These are phyloP conservation scores for Leptinotarsa tumamoca DNA, from an alignment of 2,888 invertebrate species.

Conservation along the genomic window DNA sequence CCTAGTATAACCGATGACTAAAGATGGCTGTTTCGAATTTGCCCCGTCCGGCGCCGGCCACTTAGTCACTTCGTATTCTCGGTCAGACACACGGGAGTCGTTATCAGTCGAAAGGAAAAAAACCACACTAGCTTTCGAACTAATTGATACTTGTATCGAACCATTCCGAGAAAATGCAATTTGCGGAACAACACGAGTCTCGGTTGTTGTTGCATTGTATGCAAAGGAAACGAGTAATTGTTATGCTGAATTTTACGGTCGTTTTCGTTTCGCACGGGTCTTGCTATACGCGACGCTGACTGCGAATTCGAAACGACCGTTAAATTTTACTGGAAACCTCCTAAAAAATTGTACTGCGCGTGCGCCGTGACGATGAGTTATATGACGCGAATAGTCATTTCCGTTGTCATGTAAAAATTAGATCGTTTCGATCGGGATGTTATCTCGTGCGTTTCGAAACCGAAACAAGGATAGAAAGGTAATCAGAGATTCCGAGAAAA, in stretches of 20 bases:
- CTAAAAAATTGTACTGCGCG: not conserved
- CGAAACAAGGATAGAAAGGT: not conserved
- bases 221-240: constrained; percentile 39
- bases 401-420: not conserved
- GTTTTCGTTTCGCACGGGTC: constrained; percentile 23
- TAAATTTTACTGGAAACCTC: not conserved
- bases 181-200: constrained; percentile 1
- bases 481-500: too few relatives aligned
- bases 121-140: constrained; percentile 2
- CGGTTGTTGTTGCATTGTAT: constrained; percentile 22
- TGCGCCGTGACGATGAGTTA: not conserved
- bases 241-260: constrained; percentile 36
- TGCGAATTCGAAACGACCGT: not conserved
- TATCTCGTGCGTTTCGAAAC: not conserved
- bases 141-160: constrained; percentile 11
- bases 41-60: too few relatives aligned
- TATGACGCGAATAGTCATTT: not conserved
- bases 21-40: too few relatives aligned
- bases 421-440: not conserved
- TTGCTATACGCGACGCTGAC: not conserved
- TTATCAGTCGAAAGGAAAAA: not conserved
- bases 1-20: too few relatives aligned
- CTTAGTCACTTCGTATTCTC: not conserved
- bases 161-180: constrained; percentile 4
- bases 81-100: not conserved